Evolutionary conservation across 2,113 vertebrate genomes (phyloP).

Genomic region (Aldabrachelys gigantea): DNA sequence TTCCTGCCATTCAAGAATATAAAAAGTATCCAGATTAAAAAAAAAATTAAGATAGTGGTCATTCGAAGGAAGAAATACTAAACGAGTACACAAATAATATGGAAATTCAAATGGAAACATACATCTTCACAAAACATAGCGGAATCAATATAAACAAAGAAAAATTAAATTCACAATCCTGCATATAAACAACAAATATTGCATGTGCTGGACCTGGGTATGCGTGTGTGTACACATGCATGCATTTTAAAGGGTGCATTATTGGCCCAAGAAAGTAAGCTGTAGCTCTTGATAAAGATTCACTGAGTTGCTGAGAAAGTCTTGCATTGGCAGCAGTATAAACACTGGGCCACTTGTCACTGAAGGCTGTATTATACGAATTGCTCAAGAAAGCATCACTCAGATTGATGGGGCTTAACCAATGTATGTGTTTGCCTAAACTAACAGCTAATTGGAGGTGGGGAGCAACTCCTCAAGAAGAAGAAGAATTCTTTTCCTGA

Average conservation of each 20-base stretch:
- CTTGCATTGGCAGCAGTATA: not conserved
- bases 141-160: not conserved
- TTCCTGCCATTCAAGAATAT: not conserved
- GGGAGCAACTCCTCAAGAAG: conserved; percentile 60
- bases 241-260: not conserved
- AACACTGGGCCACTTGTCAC: not conserved
- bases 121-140: not conserved
- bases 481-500: conserved; percentile 31
- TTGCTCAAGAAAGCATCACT: conserved; percentile 48
- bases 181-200: not conserved
- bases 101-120: not conserved
- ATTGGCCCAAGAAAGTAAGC: not conserved
- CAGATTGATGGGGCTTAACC: not conserved
- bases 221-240: not conserved
- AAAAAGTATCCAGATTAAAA: not conserved
- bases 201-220: not conserved
- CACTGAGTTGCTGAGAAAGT: conserved; percentile 3
- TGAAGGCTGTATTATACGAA: not conserved
- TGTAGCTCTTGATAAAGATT: conserved; percentile 29
- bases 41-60: not conserved
- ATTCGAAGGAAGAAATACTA: conserved; percentile 6
- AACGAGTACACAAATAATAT: not conserved
- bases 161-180: not conserved
- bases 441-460: conserved; percentile 66
- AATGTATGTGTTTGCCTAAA: conserved; percentile 51